phyloP scores from a whole-genome alignment of 2,888 invertebrate species.

The Steinernema scapterisci region DNA sequence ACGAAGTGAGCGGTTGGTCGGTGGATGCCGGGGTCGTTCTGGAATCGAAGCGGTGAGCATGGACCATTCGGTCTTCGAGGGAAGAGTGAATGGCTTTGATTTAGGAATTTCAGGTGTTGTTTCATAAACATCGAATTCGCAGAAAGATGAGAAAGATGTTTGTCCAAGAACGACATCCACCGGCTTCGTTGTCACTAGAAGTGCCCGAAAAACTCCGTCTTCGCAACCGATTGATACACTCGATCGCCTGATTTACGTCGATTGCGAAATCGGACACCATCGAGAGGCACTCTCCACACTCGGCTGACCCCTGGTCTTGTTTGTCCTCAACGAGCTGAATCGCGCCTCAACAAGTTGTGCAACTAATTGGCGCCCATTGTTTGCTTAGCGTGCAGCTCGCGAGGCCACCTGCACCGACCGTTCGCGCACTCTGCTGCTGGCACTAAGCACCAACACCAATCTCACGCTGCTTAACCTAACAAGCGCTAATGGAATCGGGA shows the following conservation, averaged over 20 bases:
- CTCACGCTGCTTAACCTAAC: neutral
- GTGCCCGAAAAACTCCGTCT: neutral
- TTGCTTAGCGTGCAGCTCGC: neutral
- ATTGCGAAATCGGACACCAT: neutral
- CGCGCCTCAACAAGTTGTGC: constrained; percentile 30
- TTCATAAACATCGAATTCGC: no score
- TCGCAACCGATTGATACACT: neutral
- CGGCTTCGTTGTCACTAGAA: no score
- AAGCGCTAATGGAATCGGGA: neutral
- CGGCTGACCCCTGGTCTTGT: constrained; percentile 1
- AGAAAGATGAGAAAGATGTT: no score
- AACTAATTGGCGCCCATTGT: constrained; percentile 24
- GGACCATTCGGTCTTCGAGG: no score
- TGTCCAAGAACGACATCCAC: no score
- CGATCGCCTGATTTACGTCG: neutral
- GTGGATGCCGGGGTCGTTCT: no score
- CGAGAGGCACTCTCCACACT: neutral
- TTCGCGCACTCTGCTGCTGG: constrained; percentile 5
- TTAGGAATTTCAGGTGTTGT: no score
- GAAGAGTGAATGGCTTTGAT: no score
- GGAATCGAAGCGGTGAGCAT: no score
- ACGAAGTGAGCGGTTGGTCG: no score
- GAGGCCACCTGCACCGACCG: constrained; percentile 7
- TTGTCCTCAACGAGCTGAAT: constrained; percentile 7
- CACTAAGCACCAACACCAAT: constrained; percentile 5